Evolutionary conservation across 1,140 invertebrate species (phyloP).

Genomic region (Orchesella cincta): DNA sequence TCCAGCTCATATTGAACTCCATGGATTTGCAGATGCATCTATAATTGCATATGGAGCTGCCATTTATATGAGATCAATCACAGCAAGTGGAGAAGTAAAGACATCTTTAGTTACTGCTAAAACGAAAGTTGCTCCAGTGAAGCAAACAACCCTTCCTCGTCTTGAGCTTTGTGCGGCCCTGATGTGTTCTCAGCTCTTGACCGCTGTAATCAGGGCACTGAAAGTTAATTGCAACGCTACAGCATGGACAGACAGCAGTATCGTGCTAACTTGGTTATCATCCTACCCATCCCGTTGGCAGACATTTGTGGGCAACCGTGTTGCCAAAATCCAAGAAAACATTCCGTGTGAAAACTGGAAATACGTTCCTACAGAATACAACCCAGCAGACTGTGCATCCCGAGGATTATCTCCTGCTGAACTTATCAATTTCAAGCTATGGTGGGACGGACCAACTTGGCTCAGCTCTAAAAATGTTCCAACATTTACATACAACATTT

Average conservation of each 20-base stretch:
- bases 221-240: not conserved
- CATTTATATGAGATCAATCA: not conserved
- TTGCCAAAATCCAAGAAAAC: not conserved
- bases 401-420: not conserved
- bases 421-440: not conserved
- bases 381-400: conserved; percentile 38
- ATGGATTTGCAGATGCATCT: not conserved
- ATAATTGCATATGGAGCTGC: not conserved
- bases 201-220: not conserved
- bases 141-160: not conserved
- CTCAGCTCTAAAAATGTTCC: not conserved
- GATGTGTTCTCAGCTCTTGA: not conserved
- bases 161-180: not conserved
- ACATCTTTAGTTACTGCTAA: not conserved
- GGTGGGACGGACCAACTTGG: conserved; percentile 39
- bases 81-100: not conserved
- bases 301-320: not conserved
- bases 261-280: not conserved
- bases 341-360: conserved; percentile 2
- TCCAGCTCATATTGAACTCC: not conserved
- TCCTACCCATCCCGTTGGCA: not conserved
- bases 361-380: conserved; percentile 28
- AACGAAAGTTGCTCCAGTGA: not conserved
- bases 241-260: not conserved
- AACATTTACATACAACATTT: not conserved